phyloP scores from a whole-genome alignment of 2,113 vertebrate genomes.

The Mus spicilegus region DNA sequence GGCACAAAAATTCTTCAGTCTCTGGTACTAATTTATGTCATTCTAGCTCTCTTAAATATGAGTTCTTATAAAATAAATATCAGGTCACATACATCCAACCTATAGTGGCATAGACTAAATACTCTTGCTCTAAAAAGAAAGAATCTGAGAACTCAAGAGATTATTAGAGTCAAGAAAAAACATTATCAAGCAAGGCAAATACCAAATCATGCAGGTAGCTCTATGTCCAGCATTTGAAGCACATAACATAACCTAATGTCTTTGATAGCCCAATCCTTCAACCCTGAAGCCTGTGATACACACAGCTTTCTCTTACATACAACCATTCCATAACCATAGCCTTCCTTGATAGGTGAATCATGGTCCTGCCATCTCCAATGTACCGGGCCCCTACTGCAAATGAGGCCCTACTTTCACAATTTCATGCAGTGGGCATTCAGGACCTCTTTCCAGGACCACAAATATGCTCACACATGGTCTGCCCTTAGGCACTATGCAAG shows the following conservation, averaged over 20 bases:
- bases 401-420: not conserved
- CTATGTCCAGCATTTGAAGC: not conserved
- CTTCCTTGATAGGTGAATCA: not conserved
- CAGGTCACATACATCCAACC: not conserved
- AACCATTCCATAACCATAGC: not conserved
- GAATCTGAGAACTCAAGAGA: not conserved
- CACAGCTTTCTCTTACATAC: not conserved
- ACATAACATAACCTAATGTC: not conserved
- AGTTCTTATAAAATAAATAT: not conserved
- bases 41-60: not conserved
- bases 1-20: not conserved
- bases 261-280: no score
- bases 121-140: not conserved
- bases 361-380: not conserved
- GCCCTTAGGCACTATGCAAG: no score
- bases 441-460: not conserved
- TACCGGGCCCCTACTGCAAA: no score
- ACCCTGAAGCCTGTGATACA: not conserved
- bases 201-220: not conserved
- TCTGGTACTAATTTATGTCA: not conserved
- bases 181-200: not conserved
- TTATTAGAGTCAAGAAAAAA: not conserved
- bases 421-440: not conserved
- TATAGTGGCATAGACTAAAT: not conserved
- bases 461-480: not conserved